A percentile compares a stretch with the other conserved stretches of the same genome.
Conservation (phyloP, 2,888 invertebrate genomes). For the Augochlorella aurata region DNA sequence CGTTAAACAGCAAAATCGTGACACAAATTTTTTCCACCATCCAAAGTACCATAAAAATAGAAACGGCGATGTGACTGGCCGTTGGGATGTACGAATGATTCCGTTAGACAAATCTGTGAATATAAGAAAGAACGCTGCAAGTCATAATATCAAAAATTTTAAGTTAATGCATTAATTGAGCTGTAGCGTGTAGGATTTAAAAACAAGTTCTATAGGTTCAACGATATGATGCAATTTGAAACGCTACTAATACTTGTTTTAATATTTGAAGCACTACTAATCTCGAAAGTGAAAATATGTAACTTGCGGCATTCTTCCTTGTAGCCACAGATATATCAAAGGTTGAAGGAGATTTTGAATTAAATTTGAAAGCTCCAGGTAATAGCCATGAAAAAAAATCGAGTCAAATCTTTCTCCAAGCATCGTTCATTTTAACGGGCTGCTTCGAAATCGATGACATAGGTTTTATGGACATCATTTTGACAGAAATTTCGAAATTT, state of each 20-base stretch:
- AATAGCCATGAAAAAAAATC: background rate
- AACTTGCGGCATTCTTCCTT: no score
- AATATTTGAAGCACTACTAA: no score
- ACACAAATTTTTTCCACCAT: background rate
- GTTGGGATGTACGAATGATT: background rate
- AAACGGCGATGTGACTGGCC: background rate
- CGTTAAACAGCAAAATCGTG: slow-evolving; percentile 37
- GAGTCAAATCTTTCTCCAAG: background rate
- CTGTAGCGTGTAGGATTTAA: no score
- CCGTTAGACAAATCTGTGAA: background rate
- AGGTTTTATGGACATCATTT: background rate
- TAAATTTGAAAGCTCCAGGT: background rate
- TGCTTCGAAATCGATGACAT: background rate
- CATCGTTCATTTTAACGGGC: background rate
- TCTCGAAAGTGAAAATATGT: no score
- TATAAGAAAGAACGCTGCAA: no score
- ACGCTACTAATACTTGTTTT: no score
- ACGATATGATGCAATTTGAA: no score
- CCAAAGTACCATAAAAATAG: background rate
- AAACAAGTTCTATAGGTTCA: no score
- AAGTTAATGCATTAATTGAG: no score
- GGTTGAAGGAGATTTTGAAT: slow-evolving; percentile 5
- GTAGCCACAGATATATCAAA: background rate
- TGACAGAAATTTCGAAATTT: background rate
- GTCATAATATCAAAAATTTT: no score